phyloP scores from a whole-genome alignment of 2,113 vertebrate genomes.

The Dicerorhinus sumatrensis region DNA sequence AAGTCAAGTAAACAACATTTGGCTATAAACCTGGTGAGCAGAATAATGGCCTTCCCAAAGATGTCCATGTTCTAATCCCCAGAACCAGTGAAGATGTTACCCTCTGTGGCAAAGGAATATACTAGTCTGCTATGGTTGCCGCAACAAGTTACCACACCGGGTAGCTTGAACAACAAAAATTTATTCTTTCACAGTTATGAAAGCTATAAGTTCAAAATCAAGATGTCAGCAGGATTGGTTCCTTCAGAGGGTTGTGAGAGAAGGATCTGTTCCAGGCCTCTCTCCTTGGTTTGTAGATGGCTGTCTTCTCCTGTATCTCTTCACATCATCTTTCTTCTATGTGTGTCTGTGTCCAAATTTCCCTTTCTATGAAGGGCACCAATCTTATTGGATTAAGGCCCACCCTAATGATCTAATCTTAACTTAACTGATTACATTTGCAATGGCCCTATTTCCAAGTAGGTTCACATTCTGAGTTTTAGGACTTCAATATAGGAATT shows the following conservation, averaged over 20 bases:
- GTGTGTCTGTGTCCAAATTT: not conserved
- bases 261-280: not conserved
- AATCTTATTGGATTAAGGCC: not conserved
- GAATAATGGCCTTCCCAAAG: not conserved
- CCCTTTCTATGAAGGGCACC: not conserved
- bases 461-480: not conserved
- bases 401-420: not conserved
- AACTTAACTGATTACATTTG: not conserved
- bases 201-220: not conserved
- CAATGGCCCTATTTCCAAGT: not conserved
- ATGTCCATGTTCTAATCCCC: not conserved
- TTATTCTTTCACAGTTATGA: not conserved
- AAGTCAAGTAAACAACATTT: not conserved
- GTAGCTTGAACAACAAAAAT: not conserved
- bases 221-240: not conserved
- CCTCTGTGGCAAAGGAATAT: not conserved
- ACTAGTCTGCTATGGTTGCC: not conserved
- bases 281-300: not conserved
- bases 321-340: not conserved
- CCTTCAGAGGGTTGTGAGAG: not conserved
- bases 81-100: not conserved
- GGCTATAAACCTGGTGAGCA: not conserved
- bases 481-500: not conserved
- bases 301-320: not conserved
- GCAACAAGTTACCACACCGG: not conserved